Percentiles rank a stretch among this genome's conserved stretches.
phyloP scores from a whole-genome alignment of 2,888 invertebrate genomes.

The Caenorhabditis wallacei region DNA sequence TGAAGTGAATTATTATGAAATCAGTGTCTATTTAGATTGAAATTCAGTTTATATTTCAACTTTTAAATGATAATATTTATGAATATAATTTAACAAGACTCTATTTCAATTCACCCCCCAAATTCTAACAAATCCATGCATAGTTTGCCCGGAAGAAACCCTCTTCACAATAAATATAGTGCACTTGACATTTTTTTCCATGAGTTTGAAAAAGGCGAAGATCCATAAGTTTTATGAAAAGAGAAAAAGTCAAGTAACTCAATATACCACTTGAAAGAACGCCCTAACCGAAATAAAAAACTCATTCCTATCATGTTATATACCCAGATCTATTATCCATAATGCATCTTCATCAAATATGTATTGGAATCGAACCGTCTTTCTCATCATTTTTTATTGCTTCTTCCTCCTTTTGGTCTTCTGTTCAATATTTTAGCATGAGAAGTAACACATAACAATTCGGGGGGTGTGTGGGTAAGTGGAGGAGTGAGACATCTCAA shows the following conservation, averaged over 20 bases:
- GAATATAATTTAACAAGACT: too few species aligned
- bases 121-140: too few species aligned
- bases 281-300: background rate
- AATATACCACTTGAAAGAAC: background rate
- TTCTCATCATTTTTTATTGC: background rate
- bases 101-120: too few species aligned
- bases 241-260: slow-evolving; percentile 2
- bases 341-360: slow-evolving; percentile 32
- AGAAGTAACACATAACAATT: slow-evolving; percentile 53
- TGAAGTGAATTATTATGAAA: too few species aligned
- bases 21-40: too few species aligned
- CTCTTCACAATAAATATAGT: too few species aligned
- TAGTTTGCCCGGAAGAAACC: too few species aligned
- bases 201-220: background rate
- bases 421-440: slow-evolving; percentile 20
- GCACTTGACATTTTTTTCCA: background rate
- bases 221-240: background rate
- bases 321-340: slow-evolving; percentile 3
- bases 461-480: background rate
- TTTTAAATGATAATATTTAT: too few species aligned
- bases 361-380: slow-evolving; percentile 18
- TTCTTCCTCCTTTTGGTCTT: background rate
- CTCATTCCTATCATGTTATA: background rate
- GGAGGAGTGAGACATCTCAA: slow-evolving; percentile 50
- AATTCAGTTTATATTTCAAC: too few species aligned